Percentiles rank a stretch among this genome's conserved stretches.
phyloP scores from a whole-genome alignment of 2,888 invertebrate genomes.

The Megaustenia siamemsis region DNA sequence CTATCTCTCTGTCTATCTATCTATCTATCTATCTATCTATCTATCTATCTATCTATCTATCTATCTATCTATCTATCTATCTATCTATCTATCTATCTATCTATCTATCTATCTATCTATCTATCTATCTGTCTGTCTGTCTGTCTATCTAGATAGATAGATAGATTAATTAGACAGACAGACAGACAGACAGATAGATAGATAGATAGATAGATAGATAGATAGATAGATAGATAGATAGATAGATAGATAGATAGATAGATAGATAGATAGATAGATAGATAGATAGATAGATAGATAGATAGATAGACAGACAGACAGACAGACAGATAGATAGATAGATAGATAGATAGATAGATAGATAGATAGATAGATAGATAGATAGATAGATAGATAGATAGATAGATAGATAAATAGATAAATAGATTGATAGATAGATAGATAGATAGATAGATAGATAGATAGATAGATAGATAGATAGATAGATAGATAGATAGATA shows the following conservation, averaged over 20 bases:
- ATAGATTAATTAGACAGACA: not conserved
- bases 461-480: not conserved
- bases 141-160: too few species aligned
- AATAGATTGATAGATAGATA: not conserved
- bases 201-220: too few species aligned
- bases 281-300: not conserved
- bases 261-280: not conserved
- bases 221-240: too few species aligned
- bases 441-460: not conserved
- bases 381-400: constrained; percentile 1
- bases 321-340: not conserved
- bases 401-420: not conserved
- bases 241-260: constrained; percentile 7
- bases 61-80: too few species aligned
- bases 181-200: not conserved
- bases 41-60: too few species aligned
- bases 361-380: too few species aligned
- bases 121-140: too few species aligned
- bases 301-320: not conserved
- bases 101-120: too few species aligned
- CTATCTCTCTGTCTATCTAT: too few species aligned
- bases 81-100: too few species aligned
- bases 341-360: not conserved
- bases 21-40: too few species aligned
- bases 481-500: not conserved